These are phyloP conservation scores for Columba janthina DNA, from an alignment of 2,113 vertebrate genomes.

Conservation along the genomic window DNA sequence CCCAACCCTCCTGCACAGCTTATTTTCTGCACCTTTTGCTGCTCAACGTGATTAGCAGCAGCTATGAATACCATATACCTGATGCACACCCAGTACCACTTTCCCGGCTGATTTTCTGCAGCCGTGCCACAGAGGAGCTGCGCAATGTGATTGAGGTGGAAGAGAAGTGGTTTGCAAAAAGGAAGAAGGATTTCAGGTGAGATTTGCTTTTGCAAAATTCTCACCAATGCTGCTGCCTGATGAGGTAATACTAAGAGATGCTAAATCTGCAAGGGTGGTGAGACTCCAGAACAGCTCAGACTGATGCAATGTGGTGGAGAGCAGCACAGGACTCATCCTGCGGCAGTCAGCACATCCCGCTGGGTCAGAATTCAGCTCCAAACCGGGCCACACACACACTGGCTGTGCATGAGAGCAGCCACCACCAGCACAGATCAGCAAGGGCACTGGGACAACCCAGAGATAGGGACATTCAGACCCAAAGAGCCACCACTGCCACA, in stretches of 20 bases:
- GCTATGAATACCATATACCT: too few relatives aligned
- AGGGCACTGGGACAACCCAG: background rate
- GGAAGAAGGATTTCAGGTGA: background rate
- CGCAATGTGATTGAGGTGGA: background rate
- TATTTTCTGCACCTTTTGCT: background rate
- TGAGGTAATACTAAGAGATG: background rate
- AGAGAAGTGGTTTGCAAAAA: background rate
- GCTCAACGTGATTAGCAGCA: background rate
- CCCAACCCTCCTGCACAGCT: background rate
- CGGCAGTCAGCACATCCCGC: background rate
- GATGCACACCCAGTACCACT: background rate
- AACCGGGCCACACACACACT: accelerated
- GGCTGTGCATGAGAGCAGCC: background rate
- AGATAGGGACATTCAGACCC: background rate
- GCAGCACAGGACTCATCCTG: background rate
- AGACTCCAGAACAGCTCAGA: background rate
- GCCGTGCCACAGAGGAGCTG: background rate
- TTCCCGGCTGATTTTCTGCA: background rate
- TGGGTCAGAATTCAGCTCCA: background rate
- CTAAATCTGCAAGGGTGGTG: background rate
- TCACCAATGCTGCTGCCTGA: background rate
- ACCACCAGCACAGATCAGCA: background rate
- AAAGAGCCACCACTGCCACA: background rate
- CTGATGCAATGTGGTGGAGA: background rate
- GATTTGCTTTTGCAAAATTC: background rate